These are phyloP conservation scores for Bubo bubo DNA, from an alignment of 2,113 vertebrate species.

Conservation along the genomic window DNA sequence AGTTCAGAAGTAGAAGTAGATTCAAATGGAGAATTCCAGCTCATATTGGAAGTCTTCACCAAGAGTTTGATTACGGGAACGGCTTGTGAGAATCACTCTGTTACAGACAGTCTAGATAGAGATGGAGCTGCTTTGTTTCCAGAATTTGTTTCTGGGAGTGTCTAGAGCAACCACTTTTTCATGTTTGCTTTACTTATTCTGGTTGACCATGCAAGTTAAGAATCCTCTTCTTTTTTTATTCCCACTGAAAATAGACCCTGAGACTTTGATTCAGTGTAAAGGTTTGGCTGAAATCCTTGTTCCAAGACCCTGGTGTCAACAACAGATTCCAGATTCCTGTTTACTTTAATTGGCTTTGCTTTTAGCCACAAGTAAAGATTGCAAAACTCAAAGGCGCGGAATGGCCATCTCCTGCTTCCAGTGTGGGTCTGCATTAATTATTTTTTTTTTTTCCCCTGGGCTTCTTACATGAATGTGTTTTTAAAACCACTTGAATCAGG, in stretches of 20 bases:
- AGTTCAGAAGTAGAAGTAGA: not conserved
- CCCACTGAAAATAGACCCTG: not conserved
- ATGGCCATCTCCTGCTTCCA: not conserved
- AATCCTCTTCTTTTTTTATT: not conserved
- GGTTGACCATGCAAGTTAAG: not conserved
- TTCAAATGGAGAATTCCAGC: not conserved
- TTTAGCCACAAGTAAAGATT: constrained; percentile 39
- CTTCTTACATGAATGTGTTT: not conserved
- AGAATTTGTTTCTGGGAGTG: not conserved
- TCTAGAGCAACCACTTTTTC: not conserved
- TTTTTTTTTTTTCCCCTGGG: not conserved
- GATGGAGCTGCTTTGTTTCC: not conserved
- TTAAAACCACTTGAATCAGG: constrained; percentile 29
- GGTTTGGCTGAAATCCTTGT: constrained; percentile 7
- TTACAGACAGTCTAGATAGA: not conserved
- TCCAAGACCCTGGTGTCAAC: constrained; percentile 26
- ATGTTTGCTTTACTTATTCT: not conserved
- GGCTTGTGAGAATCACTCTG: not conserved
- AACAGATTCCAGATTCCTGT: constrained; percentile 44
- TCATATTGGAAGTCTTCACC: not conserved
- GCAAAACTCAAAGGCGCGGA: constrained; percentile 27
- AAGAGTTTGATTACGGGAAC: not conserved
- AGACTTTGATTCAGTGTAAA: not conserved
- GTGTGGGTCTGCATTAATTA: not conserved
- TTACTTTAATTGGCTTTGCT: constrained; percentile 37